Evolutionary conservation across 2,888 invertebrate genomes (phyloP).

Genomic region (Antheraea yamamai): DNA sequence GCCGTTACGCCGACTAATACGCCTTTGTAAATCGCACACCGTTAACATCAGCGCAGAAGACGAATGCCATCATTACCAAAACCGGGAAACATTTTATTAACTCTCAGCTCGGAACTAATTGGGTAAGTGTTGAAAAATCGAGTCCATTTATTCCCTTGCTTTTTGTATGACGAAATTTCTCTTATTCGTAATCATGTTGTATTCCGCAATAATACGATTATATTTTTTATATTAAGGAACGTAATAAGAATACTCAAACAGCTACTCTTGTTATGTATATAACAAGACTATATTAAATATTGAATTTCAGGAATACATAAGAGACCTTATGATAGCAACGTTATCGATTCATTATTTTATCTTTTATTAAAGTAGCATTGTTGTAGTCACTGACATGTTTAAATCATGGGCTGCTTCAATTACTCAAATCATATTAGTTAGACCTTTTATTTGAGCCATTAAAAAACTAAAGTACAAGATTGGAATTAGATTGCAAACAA

Average conservation of each 20-base stretch:
- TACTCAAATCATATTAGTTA: too few species aligned
- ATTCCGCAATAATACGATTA: neutral
- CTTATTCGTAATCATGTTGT: constrained; percentile 1
- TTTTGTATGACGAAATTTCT: constrained; percentile 23
- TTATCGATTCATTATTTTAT: too few species aligned
- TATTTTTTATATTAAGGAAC: neutral
- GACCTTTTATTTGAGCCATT: too few species aligned
- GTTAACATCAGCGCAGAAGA: constrained; percentile 19
- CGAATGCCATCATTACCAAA: constrained; percentile 24
- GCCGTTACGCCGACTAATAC: constrained; percentile 13
- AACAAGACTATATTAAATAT: neutral
- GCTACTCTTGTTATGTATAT: neutral
- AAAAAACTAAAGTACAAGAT: too few species aligned
- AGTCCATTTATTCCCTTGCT: constrained; percentile 18
- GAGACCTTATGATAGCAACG: too few species aligned
- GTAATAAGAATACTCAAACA: neutral
- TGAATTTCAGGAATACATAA: too few species aligned
- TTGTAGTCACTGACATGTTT: too few species aligned
- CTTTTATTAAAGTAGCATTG: too few species aligned
- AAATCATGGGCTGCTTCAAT: too few species aligned
- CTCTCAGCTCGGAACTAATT: constrained; percentile 26
- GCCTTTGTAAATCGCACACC: constrained; percentile 11
- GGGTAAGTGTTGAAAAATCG: constrained; percentile 25
- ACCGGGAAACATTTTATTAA: constrained; percentile 25
- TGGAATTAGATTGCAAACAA: too few species aligned